Conservation (phyloP, 2,113 vertebrate species). For the Andinoacara biseriatus region DNA sequence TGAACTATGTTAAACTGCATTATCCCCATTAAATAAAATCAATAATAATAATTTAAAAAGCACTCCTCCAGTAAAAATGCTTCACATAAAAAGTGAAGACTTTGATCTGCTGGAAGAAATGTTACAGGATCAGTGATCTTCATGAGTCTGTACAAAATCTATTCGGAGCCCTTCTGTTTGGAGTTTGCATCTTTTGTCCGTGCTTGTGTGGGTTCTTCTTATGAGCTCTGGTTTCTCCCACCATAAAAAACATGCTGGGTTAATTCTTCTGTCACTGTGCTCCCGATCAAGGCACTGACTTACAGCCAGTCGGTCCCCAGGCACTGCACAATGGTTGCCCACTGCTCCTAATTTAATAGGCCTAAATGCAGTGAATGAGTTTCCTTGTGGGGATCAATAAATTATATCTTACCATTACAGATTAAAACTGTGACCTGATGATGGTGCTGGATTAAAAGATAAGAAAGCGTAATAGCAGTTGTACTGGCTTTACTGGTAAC, state of each 20-base stretch:
- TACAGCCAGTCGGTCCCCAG: neutral
- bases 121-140: neutral
- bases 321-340: neutral
- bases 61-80: neutral
- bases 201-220: fast-evolving
- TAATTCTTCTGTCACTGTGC: neutral
- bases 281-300: neutral
- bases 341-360: neutral
- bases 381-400: neutral
- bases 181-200: neutral
- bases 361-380: neutral
- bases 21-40: neutral
- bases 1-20: neutral
- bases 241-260: neutral
- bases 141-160: neutral
- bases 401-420: neutral
- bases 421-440: neutral
- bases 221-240: fast-evolving
- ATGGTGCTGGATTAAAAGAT: neutral
- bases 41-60: neutral
- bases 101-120: neutral
- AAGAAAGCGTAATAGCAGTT: neutral
- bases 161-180: neutral
- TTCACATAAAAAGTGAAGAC: neutral
- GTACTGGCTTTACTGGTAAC: neutral